Base-by-base conservation (phyloP, 2,113 vertebrate species). In the Chinchilla lanigera region DNA sequence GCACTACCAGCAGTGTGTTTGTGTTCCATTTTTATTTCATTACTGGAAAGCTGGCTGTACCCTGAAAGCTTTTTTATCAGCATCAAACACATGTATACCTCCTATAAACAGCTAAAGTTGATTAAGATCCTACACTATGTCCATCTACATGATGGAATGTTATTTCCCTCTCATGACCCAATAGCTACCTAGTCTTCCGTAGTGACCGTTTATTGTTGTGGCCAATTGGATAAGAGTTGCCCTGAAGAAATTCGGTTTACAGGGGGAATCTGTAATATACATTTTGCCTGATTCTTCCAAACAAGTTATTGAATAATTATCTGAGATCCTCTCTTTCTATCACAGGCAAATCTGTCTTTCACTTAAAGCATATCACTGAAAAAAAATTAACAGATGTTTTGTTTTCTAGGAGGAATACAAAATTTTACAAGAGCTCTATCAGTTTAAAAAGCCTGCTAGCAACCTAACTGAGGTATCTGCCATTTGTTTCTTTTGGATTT, bases 381-480 rank as follows among this genome's bases (percentile, higher is more conserved):
- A 82, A 82, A 60, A 50, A 52, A 95, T 13, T 91, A 94, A 69
- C 94, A 24, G 30, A 3, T 98, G 86, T 97, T 89, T 77, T 97
- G 35, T 95, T 86, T 98, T 96, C 80, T 81, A 99, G 99, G 99
- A 99, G 81, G 99, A 99, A 87, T 99, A 99, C 84, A 81, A 98
- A 94, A 98, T 99, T 95, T 98, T 99, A 58, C 98, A 99, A 98
- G 98, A 99, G 85, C 97, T 99, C 33, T 99, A 99, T 98, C 98
- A 95, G 95, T 99, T 99, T 98, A 99, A 98, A 98, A 99, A 98
- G 96, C 99, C 99, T 11, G 90, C 93, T 5, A 95, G 93, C 71
- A 97, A 98, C 86, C 97, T 98, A 44, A 98, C 98, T 93, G 97
- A 99, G 99, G 99, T 99, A 99, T 92, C 84, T 5, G 88, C 88